Percentiles rank a stretch among this genome's conserved stretches.
Conservation (phyloP, 2,797 vertebrate species). For the Otolemur crassicaudatus region DNA sequence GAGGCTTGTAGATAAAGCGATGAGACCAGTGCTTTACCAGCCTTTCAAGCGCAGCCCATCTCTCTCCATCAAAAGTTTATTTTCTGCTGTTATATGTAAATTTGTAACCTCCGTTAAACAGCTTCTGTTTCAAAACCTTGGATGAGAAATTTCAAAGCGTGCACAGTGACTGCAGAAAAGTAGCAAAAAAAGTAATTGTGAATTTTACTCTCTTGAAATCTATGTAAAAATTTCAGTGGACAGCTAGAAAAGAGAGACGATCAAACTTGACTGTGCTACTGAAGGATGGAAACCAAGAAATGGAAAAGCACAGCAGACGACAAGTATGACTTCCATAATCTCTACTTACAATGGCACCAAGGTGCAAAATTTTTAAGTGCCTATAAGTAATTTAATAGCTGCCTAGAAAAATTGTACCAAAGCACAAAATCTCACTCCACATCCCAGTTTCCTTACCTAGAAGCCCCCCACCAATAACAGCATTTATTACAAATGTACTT, state of each 20-base stretch:
- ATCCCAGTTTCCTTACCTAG: not conserved
- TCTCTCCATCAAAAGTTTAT: constrained; percentile 68
- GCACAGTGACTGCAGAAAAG: not conserved
- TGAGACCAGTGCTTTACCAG: not conserved
- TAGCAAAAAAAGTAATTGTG: constrained; percentile 51
- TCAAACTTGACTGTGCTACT: constrained; percentile 35
- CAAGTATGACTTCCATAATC: not conserved
- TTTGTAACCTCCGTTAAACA: constrained; percentile 54
- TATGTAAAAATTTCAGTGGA: constrained; percentile 50
- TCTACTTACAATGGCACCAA: not conserved
- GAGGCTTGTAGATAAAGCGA: constrained; percentile 40
- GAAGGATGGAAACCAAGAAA: not conserved
- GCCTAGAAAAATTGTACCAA: not conserved
- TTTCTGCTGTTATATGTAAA: constrained; percentile 71
- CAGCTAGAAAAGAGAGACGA: constrained; percentile 41
- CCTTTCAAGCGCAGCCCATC: constrained; percentile 63
- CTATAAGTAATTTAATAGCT: not conserved
- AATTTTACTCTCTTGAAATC: constrained; percentile 57
- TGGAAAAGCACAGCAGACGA: not conserved
- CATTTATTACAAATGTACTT: constrained; percentile 35
- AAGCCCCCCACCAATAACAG: not conserved
- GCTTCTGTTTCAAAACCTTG: constrained; percentile 67
- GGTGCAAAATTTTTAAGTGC: not conserved
- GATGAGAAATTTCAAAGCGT: constrained; percentile 69
- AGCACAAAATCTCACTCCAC: not conserved